Conservation (phyloP, 2,888 invertebrate species). For the Callyntrura guangdongensis region DNA sequence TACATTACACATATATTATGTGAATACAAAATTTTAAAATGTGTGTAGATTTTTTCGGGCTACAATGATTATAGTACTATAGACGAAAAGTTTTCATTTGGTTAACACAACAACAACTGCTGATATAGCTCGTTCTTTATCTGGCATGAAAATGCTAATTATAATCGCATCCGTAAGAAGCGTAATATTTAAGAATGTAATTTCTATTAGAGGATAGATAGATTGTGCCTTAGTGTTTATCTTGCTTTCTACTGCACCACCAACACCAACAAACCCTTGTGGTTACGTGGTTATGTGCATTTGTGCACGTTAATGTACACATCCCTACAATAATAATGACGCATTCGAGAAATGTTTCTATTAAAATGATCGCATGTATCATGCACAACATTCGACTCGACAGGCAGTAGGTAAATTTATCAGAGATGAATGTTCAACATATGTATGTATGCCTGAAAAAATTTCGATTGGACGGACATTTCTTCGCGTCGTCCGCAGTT, state of each 20-base stretch:
- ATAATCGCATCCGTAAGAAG: no score
- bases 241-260: conserved; percentile 7
- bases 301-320: no score
- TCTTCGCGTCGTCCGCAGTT: conserved; percentile 8
- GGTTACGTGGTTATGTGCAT: not conserved
- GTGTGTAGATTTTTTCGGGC: not conserved
- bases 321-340: no score
- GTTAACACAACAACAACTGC: not conserved
- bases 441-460: conserved; percentile 5
- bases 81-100: not conserved
- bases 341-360: conserved; percentile 29
- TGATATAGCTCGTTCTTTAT: not conserved
- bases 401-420: not conserved
- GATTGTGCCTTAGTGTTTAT: no score
- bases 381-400: conserved; percentile 20
- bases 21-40: conserved; percentile 10
- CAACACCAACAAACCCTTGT: no score
- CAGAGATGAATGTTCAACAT: not conserved
- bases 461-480: conserved; percentile 17
- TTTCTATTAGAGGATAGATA: no score
- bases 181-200: no score
- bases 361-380: conserved; percentile 66
- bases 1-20: no score
- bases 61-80: not conserved
- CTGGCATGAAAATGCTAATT: conserved; percentile 52